Percentiles rank a stretch among this genome's conserved stretches.
Conservation (phyloP, 2,113 vertebrate species). For the Platichthys stellatus region DNA sequence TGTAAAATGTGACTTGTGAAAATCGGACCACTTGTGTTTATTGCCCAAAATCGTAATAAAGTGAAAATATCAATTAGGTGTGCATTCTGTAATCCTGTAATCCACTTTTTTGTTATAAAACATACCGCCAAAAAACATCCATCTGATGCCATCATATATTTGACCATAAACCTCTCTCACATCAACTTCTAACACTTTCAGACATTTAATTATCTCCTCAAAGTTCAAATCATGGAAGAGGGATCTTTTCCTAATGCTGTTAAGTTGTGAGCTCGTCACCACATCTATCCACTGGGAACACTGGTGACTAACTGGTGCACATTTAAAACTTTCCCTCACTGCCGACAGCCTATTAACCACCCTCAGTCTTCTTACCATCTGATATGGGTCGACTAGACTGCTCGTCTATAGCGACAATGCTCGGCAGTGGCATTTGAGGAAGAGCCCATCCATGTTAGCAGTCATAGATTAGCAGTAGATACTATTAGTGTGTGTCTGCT, state of each 20-base stretch:
- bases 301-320: conserved; percentile 32
- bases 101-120: too few relatives aligned
- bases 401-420: conserved; percentile 73
- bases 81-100: not conserved
- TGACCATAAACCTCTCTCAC: too few relatives aligned
- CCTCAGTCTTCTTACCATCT: conserved; percentile 74
- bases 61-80: not conserved
- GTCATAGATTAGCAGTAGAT: conserved; percentile 80
- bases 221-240: conserved; percentile 6
- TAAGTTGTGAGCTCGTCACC: conserved; percentile 21
- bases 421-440: conserved; percentile 77
- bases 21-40: too few relatives aligned
- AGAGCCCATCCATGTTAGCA: conserved; percentile 78
- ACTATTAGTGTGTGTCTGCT: conserved; percentile 75
- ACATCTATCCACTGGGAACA: conserved; percentile 34
- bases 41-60: not conserved
- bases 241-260: conserved; percentile 23
- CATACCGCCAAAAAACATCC: too few relatives aligned
- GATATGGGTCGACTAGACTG: conserved; percentile 69
- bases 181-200: not conserved
- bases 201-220: conserved; percentile 1
- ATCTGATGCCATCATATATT: too few relatives aligned
- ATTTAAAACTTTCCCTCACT: conserved; percentile 56
- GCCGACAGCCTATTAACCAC: conserved; percentile 68
- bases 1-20: too few relatives aligned